These are phyloP conservation scores for Dolichopus griseipennis DNA, from an alignment of 2,888 invertebrate species.

Conservation along the genomic window DNA sequence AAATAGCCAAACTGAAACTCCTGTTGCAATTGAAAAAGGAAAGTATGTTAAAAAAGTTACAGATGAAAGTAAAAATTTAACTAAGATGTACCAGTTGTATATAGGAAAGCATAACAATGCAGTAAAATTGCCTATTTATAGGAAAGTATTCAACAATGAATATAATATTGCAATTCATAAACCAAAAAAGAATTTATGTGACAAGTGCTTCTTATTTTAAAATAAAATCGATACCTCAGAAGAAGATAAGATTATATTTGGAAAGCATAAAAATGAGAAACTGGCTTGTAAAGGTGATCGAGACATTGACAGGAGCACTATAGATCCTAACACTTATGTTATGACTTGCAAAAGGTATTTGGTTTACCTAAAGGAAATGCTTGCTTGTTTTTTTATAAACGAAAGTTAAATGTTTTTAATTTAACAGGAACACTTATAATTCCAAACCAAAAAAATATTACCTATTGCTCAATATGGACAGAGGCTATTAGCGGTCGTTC, in stretches of 20 bases:
- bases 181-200: constrained; percentile 1
- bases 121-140: neutral
- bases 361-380: neutral
- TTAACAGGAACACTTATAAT: neutral
- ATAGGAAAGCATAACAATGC: constrained; percentile 1
- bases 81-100: neutral
- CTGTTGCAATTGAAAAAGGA: too few species aligned
- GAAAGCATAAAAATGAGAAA: neutral
- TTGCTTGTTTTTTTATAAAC: neutral
- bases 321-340: neutral
- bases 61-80: neutral
- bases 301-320: neutral
- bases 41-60: too few species aligned
- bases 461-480: neutral
- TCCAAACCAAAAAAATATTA: constrained; percentile 2
- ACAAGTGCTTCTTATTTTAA: neutral
- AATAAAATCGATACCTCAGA: neutral
- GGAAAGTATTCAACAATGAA: constrained; percentile 2
- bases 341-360: neutral
- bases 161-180: neutral
- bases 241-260: neutral
- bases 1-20: too few species aligned
- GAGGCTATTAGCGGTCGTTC: constrained; percentile 1
- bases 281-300: neutral
- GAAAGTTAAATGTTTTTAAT: neutral